A percentile compares a stretch with the other conserved stretches of the same genome.
Evolutionary conservation across 2,113 vertebrate species (phyloP).

Genomic region (Oryzias curvinotus): DNA sequence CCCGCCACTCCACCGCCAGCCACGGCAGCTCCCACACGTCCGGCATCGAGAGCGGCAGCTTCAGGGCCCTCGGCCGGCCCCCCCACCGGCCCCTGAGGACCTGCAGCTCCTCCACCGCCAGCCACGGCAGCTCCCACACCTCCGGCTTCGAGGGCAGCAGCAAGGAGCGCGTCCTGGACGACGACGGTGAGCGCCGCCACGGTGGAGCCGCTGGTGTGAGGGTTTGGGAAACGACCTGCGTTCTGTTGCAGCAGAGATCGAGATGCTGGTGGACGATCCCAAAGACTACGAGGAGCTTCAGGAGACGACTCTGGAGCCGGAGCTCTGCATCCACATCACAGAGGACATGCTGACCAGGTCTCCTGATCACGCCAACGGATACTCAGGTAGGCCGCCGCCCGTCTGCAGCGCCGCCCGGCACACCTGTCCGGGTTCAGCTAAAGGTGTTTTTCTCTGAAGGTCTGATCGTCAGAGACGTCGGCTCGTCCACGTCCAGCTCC

Average conservation of each 20-base stretch:
- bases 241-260: constrained; percentile 83
- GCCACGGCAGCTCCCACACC: constrained; percentile 94
- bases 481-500: constrained; percentile 96
- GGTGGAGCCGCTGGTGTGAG: background rate
- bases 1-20: constrained; percentile 89
- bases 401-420: background rate
- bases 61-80: constrained; percentile 72
- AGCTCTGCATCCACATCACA: constrained; percentile 96
- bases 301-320: constrained; percentile 87
- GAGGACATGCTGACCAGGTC: constrained; percentile 92
- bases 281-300: constrained; percentile 90
- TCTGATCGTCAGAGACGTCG: constrained; percentile 92
- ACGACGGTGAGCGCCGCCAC: constrained; percentile 80
- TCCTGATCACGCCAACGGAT: constrained; percentile 87
- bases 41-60: constrained; percentile 89
- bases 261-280: constrained; percentile 98
- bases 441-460: constrained; percentile 73
- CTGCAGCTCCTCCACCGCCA: constrained; percentile 93
- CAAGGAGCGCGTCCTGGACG: constrained; percentile 91
- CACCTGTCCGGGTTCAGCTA: no score
- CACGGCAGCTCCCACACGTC: constrained; percentile 98
- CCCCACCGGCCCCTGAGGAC: constrained; percentile 85
- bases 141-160: constrained; percentile 93
- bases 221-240: no score
- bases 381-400: constrained; percentile 79